A percentile compares a stretch with the other conserved stretches of the same genome.
phyloP scores from a whole-genome alignment of 1,140 invertebrate species.

The Bombus sibiricus region DNA sequence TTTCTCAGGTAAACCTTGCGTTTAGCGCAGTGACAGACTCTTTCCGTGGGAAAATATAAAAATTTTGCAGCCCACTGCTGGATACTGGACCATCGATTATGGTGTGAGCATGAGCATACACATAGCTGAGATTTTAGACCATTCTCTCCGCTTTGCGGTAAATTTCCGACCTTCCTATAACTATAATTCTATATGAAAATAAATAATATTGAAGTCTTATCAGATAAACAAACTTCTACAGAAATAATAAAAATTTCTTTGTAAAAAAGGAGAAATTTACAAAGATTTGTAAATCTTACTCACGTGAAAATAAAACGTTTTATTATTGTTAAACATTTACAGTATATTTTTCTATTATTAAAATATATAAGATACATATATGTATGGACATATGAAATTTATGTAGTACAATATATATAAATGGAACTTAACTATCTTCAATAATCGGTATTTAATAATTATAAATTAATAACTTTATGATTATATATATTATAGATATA shows the following conservation, averaged over 20 bases:
- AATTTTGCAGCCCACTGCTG: not conserved
- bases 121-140: not conserved
- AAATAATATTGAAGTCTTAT: too few relatives aligned
- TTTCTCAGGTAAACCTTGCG: slow-evolving; percentile 11
- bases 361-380: too few relatives aligned
- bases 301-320: too few relatives aligned
- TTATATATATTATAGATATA: too few relatives aligned
- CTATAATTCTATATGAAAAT: too few relatives aligned
- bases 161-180: not conserved
- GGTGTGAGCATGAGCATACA: not conserved
- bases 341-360: too few relatives aligned
- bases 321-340: too few relatives aligned
- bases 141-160: not conserved
- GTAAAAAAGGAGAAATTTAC: too few relatives aligned
- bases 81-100: not conserved
- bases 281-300: too few relatives aligned
- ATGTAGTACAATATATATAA: not conserved
- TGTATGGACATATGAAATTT: too few relatives aligned
- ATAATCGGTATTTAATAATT: not conserved
- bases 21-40: not conserved
- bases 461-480: not conserved
- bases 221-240: too few relatives aligned
- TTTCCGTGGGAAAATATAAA: slow-evolving; percentile 45
- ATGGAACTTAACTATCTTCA: not conserved
- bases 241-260: too few relatives aligned